Base-by-base conservation (phyloP, 2,113 vertebrate species). In the Scomber scombrus region DNA sequence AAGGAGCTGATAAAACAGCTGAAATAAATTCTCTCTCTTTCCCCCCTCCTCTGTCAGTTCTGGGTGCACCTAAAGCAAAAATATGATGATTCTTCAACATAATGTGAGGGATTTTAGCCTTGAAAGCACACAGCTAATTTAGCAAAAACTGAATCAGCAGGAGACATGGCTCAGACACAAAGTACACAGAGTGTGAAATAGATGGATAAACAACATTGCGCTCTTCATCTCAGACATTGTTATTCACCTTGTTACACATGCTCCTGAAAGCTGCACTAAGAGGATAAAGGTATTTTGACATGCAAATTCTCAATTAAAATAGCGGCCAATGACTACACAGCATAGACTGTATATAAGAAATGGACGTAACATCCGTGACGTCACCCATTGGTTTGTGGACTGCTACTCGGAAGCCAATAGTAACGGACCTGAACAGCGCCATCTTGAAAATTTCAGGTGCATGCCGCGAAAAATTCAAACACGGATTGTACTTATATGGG, bases 81-180 rank as follows among this genome's bases (percentile, higher is more conserved):
- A 70, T 61, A n/a, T 58, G 23, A 77, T 23, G 62, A 78, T 68
- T 71, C 43, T 67, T 13, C 8, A 61, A 65, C 71, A 77, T 51
- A 69, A 78, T 63, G 49, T 52, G 18, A 70, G 70, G 29, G 76
- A 46, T 47, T 72, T 80, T 11, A 46, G 47, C 78, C 60, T 76
- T 67, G 62, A 81, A 74, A 79, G 50, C 58, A 75, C 64, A 23
- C 60, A 55, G 51, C 65, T 71, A 80, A 88, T 81, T 77, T 63
- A 43, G 23, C 45, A 80, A 71, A 61, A 80, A 58, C 16, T 2
- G 56, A 73, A 80, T 80, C 60, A 69, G 55, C 58, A 76, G 63
- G 40, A 85, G 52, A 45, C 40, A 18, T 34, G 52, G n/a, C 26
- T 45, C 62, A 50, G 46, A 60, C 49, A 29, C 58, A 67, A 63